A percentile compares a stretch with the other conserved stretches of the same genome.
Evolutionary conservation across 2,888 invertebrate species (phyloP).

Genomic region (Idaea straminata): DNA sequence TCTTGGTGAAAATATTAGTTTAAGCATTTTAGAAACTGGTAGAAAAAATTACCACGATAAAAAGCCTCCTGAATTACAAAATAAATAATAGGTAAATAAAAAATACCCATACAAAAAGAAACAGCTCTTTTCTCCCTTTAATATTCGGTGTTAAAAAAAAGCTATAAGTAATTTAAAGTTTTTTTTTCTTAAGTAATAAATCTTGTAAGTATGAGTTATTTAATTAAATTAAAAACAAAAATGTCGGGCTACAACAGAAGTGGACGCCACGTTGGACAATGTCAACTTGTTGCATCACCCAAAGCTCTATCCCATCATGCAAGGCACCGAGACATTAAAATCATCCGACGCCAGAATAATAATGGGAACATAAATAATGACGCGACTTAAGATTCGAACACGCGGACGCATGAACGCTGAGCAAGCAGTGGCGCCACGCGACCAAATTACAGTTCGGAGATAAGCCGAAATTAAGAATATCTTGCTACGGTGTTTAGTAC

Average conservation of each 20-base stretch:
- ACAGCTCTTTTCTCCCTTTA: too few species aligned
- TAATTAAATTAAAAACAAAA: slow-evolving; percentile 17
- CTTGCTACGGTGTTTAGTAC: slow-evolving; percentile 9
- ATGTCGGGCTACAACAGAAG: slow-evolving; percentile 76
- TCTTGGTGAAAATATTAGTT: neutral
- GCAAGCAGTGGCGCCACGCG: slow-evolving; percentile 28
- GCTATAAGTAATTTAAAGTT: too few species aligned
- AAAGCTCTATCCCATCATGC: slow-evolving; percentile 59
- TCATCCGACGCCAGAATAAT: slow-evolving; percentile 45
- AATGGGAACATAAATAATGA: slow-evolving; percentile 41
- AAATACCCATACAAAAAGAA: too few species aligned
- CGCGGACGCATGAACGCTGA: slow-evolving; percentile 5
- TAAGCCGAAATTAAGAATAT: slow-evolving; percentile 27
- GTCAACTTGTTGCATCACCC: slow-evolving; percentile 75
- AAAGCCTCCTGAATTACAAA: too few species aligned
- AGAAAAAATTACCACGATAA: too few species aligned
- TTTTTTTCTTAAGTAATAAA: too few species aligned
- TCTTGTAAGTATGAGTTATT: too few species aligned
- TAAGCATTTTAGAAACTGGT: too few species aligned
- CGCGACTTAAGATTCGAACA: slow-evolving; percentile 34
- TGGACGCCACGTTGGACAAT: slow-evolving; percentile 61
- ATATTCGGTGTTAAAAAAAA: too few species aligned
- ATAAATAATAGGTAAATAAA: too few species aligned
- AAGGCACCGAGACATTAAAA: slow-evolving; percentile 45
- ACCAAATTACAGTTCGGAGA: fast-evolving